These are phyloP conservation scores for Sminthopsis crassicaudata DNA, from an alignment of 2,113 vertebrate species.

Conservation along the genomic window DNA sequence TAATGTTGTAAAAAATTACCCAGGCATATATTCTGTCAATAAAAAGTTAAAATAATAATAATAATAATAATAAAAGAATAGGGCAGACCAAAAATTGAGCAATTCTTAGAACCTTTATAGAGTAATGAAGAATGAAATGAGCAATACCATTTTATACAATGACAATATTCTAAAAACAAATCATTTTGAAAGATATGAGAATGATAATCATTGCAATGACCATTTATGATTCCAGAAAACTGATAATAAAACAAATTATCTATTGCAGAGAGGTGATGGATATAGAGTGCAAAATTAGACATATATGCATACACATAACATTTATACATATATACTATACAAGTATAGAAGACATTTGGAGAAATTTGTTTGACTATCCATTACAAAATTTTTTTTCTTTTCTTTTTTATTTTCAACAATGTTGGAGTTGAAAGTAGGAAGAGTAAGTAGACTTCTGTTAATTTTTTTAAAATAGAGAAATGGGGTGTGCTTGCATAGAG, in stretches of 20 bases:
- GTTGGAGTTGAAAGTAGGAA: neutral
- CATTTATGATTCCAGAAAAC: neutral
- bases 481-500: neutral
- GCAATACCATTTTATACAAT: neutral
- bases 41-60: no score
- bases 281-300: neutral
- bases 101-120: neutral
- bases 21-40: no score
- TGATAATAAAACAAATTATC: neutral
- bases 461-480: neutral
- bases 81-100: neutral
- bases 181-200: neutral
- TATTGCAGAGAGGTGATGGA: neutral
- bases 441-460: neutral
- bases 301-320: neutral
- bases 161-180: neutral
- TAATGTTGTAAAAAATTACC: no score
- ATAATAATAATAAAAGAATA: no score
- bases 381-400: neutral
- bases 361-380: neutral
- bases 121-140: neutral
- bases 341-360: neutral
- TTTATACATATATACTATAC: neutral
- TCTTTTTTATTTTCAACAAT: neutral
- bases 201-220: neutral